Conservation (phyloP, 2,888 invertebrate genomes). For the Hylaea fasciaria region DNA sequence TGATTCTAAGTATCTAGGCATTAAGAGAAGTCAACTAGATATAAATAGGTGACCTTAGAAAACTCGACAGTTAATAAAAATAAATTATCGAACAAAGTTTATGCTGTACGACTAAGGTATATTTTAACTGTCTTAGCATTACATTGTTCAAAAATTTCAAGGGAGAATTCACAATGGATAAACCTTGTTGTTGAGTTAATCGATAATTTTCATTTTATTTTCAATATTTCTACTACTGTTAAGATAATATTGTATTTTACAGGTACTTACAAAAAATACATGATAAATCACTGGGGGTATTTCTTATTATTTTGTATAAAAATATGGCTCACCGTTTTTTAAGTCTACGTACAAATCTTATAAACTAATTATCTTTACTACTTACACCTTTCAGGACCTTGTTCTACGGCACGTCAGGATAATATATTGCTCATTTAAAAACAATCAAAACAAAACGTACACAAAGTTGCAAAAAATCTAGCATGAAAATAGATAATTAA, state of each 20-base stretch:
- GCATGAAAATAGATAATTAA: no score
- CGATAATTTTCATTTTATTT: not conserved
- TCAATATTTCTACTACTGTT: no score
- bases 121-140: no score
- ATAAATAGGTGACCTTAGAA: conserved; percentile 1
- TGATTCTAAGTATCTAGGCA: conserved; percentile 14
- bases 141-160: no score
- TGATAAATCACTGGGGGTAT: not conserved
- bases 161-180: not conserved
- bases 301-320: not conserved
- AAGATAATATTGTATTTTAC: no score
- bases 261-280: not conserved
- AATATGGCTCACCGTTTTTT: not conserved
- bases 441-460: not conserved
- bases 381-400: not conserved
- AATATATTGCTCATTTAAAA: not conserved
- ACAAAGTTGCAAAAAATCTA: no score
- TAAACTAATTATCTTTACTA: not conserved
- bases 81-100: not conserved
- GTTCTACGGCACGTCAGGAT: not conserved
- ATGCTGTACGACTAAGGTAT: no score
- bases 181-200: no score
- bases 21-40: no score
- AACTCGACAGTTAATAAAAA: not conserved
- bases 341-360: not conserved